These are phyloP conservation scores for Zaprionus tsacasi DNA, from an alignment of 1,140 invertebrate species.

Conservation along the genomic window DNA sequence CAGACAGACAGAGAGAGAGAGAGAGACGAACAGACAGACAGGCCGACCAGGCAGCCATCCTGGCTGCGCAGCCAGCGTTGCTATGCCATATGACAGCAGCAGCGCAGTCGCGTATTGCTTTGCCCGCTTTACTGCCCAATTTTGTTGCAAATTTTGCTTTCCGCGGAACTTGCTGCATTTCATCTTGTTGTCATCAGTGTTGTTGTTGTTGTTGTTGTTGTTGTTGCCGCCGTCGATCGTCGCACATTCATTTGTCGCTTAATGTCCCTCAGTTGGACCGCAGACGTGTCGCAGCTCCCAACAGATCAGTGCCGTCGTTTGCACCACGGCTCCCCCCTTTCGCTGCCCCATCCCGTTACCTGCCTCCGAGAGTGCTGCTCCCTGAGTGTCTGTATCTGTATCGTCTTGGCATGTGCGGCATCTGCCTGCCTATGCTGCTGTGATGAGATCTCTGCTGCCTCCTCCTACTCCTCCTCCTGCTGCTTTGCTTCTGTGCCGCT, in stretches of 20 bases:
- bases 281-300: constrained; percentile 9
- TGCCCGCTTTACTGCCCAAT: constrained; percentile 76
- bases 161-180: constrained; percentile 80
- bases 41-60: constrained; percentile 54
- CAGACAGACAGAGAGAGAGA: constrained; percentile 25
- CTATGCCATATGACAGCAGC: constrained; percentile 4
- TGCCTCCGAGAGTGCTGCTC: constrained; percentile 37
- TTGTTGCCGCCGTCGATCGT: constrained; percentile 61
- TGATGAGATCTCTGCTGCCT: constrained; percentile 68
- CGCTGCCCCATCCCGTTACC: neutral
- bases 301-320: constrained; percentile 20
- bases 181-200: constrained; percentile 69
- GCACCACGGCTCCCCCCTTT: constrained; percentile 24
- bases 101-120: neutral
- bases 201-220: constrained; percentile 23
- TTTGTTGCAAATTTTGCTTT: constrained; percentile 81
- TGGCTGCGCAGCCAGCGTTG: constrained; percentile 57
- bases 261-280: constrained; percentile 74
- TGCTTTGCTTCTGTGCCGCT: neutral
- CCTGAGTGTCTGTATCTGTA: constrained; percentile 81
- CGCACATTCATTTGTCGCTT: constrained; percentile 81
- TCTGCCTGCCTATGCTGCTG: constrained; percentile 75
- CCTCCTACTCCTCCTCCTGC: neutral
- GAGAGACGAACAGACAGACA: constrained; percentile 21
- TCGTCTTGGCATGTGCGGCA: constrained; percentile 79